A percentile compares a stretch with the other conserved stretches of the same genome.
These are phyloP conservation scores for Armadillidium nasatum DNA, from an alignment of 1,140 invertebrate genomes.

Conservation along the genomic window DNA sequence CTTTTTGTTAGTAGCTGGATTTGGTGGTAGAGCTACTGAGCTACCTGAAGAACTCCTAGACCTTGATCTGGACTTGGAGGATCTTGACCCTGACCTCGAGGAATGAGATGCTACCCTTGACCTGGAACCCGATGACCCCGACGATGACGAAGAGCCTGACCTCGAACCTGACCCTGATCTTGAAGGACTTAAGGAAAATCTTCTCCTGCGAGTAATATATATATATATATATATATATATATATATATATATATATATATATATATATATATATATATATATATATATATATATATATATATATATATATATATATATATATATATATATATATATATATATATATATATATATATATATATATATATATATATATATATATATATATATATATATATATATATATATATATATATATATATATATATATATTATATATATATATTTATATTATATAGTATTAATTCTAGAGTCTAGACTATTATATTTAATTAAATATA, in stretches of 20 bases:
- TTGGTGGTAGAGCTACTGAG: neutral
- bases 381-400: too few relatives aligned
- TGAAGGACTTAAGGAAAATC: neutral
- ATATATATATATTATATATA: too few relatives aligned
- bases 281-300: constrained; percentile 26
- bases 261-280: constrained; percentile 19
- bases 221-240: constrained; percentile 22
- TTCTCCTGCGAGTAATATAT: neutral
- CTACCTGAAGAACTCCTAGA: too few relatives aligned
- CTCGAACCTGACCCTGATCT: neutral
- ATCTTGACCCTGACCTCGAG: too few relatives aligned
- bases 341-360: constrained; percentile 14
- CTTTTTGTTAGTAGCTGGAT: neutral
- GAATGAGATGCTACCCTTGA: too few relatives aligned
- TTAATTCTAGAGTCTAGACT: too few relatives aligned
- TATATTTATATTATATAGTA: too few relatives aligned
- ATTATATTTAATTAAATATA: too few relatives aligned
- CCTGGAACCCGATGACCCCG: neutral
- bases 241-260: constrained; percentile 25
- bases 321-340: constrained; percentile 17
- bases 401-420: too few relatives aligned
- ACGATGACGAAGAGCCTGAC: neutral
- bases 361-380: too few relatives aligned
- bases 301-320: constrained; percentile 19
- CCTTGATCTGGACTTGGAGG: too few relatives aligned